Conservation (phyloP, 2,113 vertebrate species). For the Rhegmatorhina hoffmannsi region DNA sequence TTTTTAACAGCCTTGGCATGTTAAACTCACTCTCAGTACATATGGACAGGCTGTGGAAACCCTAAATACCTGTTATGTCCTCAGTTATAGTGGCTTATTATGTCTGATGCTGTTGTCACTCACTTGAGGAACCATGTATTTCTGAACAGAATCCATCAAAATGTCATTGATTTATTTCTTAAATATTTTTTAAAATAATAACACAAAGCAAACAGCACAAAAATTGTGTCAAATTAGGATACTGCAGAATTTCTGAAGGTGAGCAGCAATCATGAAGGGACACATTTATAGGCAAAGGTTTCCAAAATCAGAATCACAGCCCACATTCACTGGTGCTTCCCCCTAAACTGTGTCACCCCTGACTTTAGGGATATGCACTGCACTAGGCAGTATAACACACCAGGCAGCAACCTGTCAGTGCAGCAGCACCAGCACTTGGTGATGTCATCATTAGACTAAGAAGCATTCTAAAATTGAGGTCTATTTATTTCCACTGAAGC, state of each 20-base stretch:
- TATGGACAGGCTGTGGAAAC: neutral
- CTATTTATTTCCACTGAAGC: neutral
- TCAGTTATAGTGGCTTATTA: neutral
- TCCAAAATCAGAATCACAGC: neutral
- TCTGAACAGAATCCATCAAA: neutral
- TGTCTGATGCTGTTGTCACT: neutral
- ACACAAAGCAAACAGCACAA: neutral
- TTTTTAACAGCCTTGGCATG: constrained; percentile 2
- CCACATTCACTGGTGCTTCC: fast-evolving
- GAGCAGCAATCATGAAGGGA: neutral
- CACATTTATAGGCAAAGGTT: neutral
- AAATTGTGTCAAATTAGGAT: neutral
- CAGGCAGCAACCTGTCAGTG: neutral
- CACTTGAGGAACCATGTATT: fast-evolving
- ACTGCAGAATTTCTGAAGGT: neutral
- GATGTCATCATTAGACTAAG: neutral
- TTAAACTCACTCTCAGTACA: neutral
- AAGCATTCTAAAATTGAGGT: neutral
- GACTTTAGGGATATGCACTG: neutral
- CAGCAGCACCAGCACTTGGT: neutral
- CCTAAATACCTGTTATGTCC: neutral
- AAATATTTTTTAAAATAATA: neutral
- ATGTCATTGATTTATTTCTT: neutral
- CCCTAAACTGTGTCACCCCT: fast-evolving
- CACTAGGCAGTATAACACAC: neutral